Evolutionary conservation across 2,797 vertebrate genomes (phyloP), one percentile per base, ranked within the genome.

Genomic region (Siniperca obscura): DNA sequence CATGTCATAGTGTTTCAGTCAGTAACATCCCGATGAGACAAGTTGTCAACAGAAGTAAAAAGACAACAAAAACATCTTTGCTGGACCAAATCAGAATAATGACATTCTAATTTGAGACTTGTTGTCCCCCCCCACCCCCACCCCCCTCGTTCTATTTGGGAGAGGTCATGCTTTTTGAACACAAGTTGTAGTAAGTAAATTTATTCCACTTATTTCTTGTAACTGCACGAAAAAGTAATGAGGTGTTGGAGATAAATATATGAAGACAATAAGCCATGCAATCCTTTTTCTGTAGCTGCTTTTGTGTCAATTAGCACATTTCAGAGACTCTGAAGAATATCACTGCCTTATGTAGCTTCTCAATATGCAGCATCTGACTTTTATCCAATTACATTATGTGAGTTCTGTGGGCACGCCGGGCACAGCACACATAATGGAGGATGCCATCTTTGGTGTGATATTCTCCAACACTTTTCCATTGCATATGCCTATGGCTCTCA

Each of bases 371-470:
- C 86, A 83, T 92, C 86, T 90, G 87, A 91, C 90, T 93, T 92
- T 92, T 83, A 90, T 91, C 87, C 92, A 93, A 82, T 94, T 92
- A 92, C 89, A 92, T 91, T 86, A 90, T 82, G 87, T 89, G 84
- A 91, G 91, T 87, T 93, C 81, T 84, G 87, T 90, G 90, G 92
- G 90, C 83, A 92, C 70, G 70, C 70, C 70, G 84, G 86, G 91
- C 87, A 91, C 86, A 71, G 78, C 53, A 59, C 90, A 85, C 88
- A 90, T 85, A 93, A 91, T 90, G 86, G 91, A 90, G 92, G 89
- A 90, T 89, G 90, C 91, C 94, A 94, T 93, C 91, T 95, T 93
- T 90, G 91, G 90, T 90, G 92, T 92, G 90, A 93, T 93, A 92
- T 89, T 94, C 94, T 90, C 87, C 81, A 81, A 90, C 92, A 91